Evolutionary conservation across 92 coral and sea anemone species (phyloP).

Genomic region (Heteractis magnifica): DNA sequence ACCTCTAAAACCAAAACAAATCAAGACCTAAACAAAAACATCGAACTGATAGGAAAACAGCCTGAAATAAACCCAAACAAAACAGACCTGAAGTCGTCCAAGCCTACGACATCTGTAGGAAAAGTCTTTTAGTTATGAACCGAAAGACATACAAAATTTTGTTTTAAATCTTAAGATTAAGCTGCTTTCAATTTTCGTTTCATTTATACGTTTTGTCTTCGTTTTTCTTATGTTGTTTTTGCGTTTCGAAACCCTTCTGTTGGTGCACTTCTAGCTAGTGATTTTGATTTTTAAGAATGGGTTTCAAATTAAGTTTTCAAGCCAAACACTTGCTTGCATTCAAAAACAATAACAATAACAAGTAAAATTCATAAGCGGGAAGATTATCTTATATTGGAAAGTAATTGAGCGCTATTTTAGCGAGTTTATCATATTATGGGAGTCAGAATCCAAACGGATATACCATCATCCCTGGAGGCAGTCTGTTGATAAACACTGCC

Average conservation of each 20-base stretch:
- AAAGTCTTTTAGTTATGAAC: background rate
- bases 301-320: background rate
- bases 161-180: background rate
- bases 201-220: background rate
- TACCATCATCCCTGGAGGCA: constrained; percentile 7
- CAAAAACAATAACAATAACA: constrained; percentile 27
- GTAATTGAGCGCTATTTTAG: constrained; percentile 36
- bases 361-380: constrained; percentile 20
- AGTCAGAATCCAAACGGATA: constrained; percentile 28
- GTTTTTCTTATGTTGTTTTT: background rate
- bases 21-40: background rate
- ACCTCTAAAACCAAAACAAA: background rate
- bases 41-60: background rate
- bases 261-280: too few species aligned
- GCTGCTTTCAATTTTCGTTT: background rate
- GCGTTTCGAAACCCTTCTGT: background rate
- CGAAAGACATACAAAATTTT: background rate
- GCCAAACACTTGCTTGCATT: constrained; percentile 9
- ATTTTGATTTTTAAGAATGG: background rate
- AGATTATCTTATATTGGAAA: constrained; percentile 35
- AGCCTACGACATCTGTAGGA: background rate
- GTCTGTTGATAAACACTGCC: background rate
- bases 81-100: background rate
- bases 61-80: background rate
- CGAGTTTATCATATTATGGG: constrained; percentile 33